Evolutionary conservation across 2,113 vertebrate species (phyloP).

Genomic region (Calyptommatus sinebrachiatus): DNA sequence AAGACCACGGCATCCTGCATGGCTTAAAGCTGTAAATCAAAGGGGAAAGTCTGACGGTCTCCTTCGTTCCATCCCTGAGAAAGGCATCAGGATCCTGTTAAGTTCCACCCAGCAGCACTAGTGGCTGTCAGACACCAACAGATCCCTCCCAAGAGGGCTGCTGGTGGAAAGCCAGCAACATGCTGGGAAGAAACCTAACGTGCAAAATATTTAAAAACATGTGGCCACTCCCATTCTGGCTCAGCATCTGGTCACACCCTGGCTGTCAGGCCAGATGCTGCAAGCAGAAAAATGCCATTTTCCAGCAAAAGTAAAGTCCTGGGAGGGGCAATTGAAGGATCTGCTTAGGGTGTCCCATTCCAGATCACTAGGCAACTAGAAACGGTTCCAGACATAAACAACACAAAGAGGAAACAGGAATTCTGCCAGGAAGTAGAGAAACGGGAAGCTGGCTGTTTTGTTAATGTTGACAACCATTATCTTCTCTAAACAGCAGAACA

Average conservation of each 20-base stretch:
- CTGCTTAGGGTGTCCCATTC: too few species aligned
- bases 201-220: slow-evolving; percentile 20
- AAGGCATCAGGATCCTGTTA: background rate
- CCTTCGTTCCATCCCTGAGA: background rate
- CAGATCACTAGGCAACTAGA: too few species aligned
- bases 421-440: too few species aligned
- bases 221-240: background rate
- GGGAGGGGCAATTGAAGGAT: background rate
- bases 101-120: background rate
- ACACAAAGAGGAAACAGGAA: too few species aligned
- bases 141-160: background rate
- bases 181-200: background rate
- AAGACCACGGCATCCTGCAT: background rate
- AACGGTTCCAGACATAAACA: too few species aligned
- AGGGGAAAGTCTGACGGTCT: background rate
- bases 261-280: background rate
- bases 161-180: slow-evolving; percentile 12
- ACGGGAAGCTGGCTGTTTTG: too few species aligned
- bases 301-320: background rate
- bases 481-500: too few species aligned
- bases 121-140: slow-evolving; percentile 2
- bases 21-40: background rate
- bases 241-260: background rate
- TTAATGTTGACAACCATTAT: too few species aligned
- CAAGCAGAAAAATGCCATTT: background rate